Evolutionary conservation across 2,888 invertebrate species (phyloP), one percentile per base, ranked within the genome.

Genomic region (Didymodactylos carnosus): DNA sequence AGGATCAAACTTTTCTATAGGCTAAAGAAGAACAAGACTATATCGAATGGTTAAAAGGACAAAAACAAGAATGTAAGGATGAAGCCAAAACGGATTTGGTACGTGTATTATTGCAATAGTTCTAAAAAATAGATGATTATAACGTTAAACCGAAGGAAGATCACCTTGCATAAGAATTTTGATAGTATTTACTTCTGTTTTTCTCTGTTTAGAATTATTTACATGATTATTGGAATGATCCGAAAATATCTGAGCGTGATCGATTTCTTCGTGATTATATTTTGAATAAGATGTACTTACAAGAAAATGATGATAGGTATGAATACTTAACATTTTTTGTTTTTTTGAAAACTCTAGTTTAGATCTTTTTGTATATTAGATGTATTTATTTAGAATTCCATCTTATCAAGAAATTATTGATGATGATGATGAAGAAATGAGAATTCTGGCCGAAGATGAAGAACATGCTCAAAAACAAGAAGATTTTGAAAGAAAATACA

Each of bases 221-320:
- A 43, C 89, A 89, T 78, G 88, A 90, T 35, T 90, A 89, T 79
- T 94, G 94, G 94, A 88, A 87, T 19, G 88, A 90, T 82, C 90
- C 90, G 23, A 88, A 89, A 77, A 84, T 97, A 29, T 89, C 90
- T 78, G 87, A 89, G 73, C 89, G 88, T 41, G 95, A 97, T 81
- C 89, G 89, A 73, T 98, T 93, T 83, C 85, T 98, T 2, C 87
- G 91, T 73, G 94, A 98, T 84, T 97, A 91, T 82, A 88, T 97
- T 78, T 84, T 95, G 46, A 91, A 94, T 80, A 90, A 92, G 82
- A 88, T 88, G 84, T 88, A 74, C 46, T 35, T 74, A 23, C 40
- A 19, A 19, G 79, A 82, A 39, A 80, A 80, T 23, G 79, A 77
- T 69, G 75, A 85, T 86, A 78, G 78, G 25, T 46, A n/a, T n/a